phyloP scores from a whole-genome alignment of 2,113 vertebrate species.

The Bujurquina vittata region DNA sequence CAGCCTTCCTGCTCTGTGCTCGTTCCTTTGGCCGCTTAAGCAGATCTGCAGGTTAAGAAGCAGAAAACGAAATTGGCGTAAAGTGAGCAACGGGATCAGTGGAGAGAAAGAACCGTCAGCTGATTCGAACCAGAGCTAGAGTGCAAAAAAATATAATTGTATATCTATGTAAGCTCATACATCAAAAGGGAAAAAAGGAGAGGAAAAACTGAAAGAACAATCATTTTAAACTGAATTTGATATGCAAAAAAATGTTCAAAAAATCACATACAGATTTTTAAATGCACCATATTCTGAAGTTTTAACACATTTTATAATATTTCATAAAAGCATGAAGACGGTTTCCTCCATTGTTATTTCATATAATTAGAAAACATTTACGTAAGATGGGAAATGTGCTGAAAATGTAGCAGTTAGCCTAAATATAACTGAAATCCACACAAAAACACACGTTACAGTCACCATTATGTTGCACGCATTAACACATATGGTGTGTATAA shows the following conservation, averaged over 20 bases:
- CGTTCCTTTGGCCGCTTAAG: conserved; percentile 58
- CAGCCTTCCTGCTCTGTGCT: conserved; percentile 28
- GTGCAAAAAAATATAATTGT: not conserved
- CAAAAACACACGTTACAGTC: not conserved
- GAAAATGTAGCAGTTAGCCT: too few relatives aligned
- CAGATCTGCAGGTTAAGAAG: conserved; percentile 64
- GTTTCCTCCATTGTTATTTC: not conserved
- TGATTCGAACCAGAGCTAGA: not conserved
- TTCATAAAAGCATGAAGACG: not conserved
- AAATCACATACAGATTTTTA: not conserved
- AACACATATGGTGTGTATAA: too few relatives aligned
- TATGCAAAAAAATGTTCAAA: rapidly evolving
- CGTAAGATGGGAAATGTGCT: not conserved
- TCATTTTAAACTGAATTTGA: not conserved
- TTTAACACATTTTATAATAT: not conserved
- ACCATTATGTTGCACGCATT: not conserved
- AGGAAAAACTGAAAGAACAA: not conserved
- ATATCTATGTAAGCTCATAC: not conserved
- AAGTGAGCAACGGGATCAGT: conserved; percentile 44
- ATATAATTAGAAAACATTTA: not conserved
- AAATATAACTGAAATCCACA: not conserved
- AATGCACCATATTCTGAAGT: not conserved
- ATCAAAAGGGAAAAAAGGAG: not conserved
- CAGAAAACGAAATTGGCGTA: conserved; percentile 43
- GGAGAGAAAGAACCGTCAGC: not conserved